Evolutionary conservation across 2,797 vertebrate genomes (phyloP).

Genomic region (Gymnodraco acuticeps): DNA sequence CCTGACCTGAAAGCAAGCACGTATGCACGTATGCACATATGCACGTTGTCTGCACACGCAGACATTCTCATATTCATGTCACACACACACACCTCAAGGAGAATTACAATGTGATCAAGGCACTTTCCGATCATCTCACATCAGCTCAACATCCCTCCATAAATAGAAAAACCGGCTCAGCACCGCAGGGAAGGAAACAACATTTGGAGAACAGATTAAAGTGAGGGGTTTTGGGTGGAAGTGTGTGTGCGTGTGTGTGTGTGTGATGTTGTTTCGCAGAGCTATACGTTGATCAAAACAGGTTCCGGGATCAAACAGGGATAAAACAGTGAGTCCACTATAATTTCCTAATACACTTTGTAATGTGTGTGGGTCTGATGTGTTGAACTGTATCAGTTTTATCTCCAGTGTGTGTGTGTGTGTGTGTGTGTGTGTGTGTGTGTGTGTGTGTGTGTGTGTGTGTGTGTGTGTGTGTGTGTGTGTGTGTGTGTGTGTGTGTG

Average conservation of each 20-base stretch:
- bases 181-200: constrained; percentile 76
- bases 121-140: constrained; percentile 76
- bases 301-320: constrained; percentile 37
- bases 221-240: constrained; percentile 16
- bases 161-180: constrained; percentile 77
- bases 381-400: constrained; percentile 43
- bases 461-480: no score
- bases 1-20: constrained; percentile 22
- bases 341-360: constrained; percentile 18
- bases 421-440: constrained; percentile 9
- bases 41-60: neutral
- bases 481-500: constrained; percentile 8
- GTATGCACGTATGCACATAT: neutral
- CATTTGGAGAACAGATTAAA: constrained; percentile 80
- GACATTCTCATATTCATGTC: constrained; percentile 22
- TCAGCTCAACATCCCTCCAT: constrained; percentile 79
- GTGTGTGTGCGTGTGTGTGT: constrained; percentile 15
- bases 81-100: constrained; percentile 63
- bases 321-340: constrained; percentile 30
- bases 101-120: constrained; percentile 64
- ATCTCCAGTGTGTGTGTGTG: constrained; percentile 17
- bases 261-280: constrained; percentile 28
- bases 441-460: constrained; percentile 3
- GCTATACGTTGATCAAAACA: constrained; percentile 37
- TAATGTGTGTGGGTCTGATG: constrained; percentile 1